Evolutionary conservation across 2,888 invertebrate species (phyloP).

Genomic region (Mayetiola destructor): DNA sequence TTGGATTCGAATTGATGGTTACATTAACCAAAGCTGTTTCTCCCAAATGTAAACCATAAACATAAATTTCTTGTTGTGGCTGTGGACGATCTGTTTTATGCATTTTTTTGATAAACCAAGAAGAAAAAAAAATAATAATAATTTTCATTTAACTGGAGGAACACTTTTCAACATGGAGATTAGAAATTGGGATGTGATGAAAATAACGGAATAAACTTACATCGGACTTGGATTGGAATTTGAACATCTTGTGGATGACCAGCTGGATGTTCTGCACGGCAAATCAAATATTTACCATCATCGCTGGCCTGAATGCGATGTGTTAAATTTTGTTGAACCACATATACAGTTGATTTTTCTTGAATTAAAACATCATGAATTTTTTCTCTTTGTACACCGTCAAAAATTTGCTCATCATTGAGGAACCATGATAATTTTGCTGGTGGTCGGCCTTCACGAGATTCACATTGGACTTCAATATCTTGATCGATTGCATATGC

Average conservation of each 20-base stretch:
- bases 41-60: slow-evolving; percentile 60
- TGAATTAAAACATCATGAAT: slow-evolving; percentile 21
- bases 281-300: slow-evolving; percentile 47
- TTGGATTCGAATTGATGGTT: slow-evolving; percentile 57
- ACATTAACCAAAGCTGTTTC: slow-evolving; percentile 56
- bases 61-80: slow-evolving; percentile 42
- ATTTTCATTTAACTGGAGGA: neutral
- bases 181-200: too few species aligned
- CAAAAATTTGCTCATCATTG: slow-evolving; percentile 48
- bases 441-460: slow-evolving; percentile 54
- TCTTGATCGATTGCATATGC: slow-evolving; percentile 40
- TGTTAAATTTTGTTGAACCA: slow-evolving; percentile 51
- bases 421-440: slow-evolving; percentile 58
- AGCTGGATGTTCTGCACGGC: slow-evolving; percentile 48
- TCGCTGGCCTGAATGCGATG: slow-evolving; percentile 47
- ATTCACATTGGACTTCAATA: slow-evolving; percentile 51
- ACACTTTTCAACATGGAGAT: too few species aligned
- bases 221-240: slow-evolving; percentile 41
- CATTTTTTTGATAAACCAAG: neutral
- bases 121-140: neutral
- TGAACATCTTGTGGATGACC: slow-evolving; percentile 26
- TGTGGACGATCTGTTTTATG: slow-evolving; percentile 56
- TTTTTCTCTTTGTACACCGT: slow-evolving; percentile 42
- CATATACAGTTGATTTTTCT: slow-evolving; percentile 42
- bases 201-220: slow-evolving; percentile 37